Percentiles rank a stretch among this genome's conserved stretches.
These are phyloP conservation scores for Hippoglossus stenolepis DNA, from an alignment of 2,113 vertebrate species.

Conservation along the genomic window DNA sequence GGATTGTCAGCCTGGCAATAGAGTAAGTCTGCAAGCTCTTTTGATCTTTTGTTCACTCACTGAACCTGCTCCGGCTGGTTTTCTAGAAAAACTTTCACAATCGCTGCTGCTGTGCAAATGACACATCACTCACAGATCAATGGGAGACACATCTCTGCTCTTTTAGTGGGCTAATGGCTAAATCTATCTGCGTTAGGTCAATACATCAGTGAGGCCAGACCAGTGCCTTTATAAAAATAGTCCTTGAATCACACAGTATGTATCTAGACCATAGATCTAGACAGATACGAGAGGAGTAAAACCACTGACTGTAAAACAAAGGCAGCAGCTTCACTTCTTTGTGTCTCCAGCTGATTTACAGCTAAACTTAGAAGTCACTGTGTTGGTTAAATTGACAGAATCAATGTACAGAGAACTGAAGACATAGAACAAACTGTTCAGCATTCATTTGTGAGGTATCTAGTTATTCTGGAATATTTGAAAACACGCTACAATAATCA, in stretches of 20 bases:
- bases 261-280: not conserved
- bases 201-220: slow-evolving; percentile 34
- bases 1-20: not conserved
- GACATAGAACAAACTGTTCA: not conserved
- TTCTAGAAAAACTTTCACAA: slow-evolving; percentile 14
- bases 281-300: not conserved
- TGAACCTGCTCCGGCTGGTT: not conserved
- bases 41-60: slow-evolving; percentile 3
- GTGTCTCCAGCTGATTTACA: not conserved
- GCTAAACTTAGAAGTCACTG: too few species aligned
- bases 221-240: slow-evolving; percentile 25
- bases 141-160: slow-evolving; percentile 50
- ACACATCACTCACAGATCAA: slow-evolving; percentile 58
- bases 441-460: not conserved
- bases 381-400: too few species aligned
- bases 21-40: slow-evolving; percentile 9
- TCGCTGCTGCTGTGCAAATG: slow-evolving; percentile 38
- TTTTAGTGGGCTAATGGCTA: slow-evolving; percentile 65
- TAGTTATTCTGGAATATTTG: not conserved
- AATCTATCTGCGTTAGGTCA: slow-evolving; percentile 35
- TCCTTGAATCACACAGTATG: slow-evolving; percentile 8
- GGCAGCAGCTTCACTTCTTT: not conserved
- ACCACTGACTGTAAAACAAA: not conserved
- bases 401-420: not conserved
- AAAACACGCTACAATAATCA: too few species aligned